Conservation (phyloP, 2,113 vertebrate genomes). For the Uria lomvia region DNA sequence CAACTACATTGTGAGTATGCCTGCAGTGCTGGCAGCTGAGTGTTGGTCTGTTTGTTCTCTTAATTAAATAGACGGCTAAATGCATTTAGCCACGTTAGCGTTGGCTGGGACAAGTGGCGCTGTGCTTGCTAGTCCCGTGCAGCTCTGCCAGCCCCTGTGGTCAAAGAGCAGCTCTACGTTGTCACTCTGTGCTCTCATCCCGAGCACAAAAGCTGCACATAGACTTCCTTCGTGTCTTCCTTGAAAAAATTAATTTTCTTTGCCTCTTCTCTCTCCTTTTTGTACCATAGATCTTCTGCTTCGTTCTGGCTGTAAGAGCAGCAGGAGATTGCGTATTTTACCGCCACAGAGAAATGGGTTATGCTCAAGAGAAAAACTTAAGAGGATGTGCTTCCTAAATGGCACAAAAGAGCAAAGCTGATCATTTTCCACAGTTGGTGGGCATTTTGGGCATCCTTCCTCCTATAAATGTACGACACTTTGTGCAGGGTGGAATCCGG, state of each 20-base stretch:
- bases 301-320: not conserved
- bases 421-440: not conserved
- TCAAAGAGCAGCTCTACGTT: not conserved
- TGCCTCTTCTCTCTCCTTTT: not conserved
- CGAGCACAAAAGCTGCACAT: rapidly evolving
- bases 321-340: not conserved
- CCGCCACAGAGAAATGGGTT: not conserved
- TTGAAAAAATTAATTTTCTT: not conserved
- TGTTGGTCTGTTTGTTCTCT: not conserved
- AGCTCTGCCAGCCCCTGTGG: not conserved
- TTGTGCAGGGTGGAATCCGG: not conserved
- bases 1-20: not conserved
- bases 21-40: not conserved
- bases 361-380: not conserved
- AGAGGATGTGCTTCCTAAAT: not conserved
- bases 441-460: not conserved
- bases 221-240: not conserved
- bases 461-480: not conserved
- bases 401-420: not conserved
- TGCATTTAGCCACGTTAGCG: rapidly evolving
- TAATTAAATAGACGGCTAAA: not conserved
- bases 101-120: not conserved
- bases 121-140: not conserved
- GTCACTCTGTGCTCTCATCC: not conserved
- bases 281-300: not conserved